Evolutionary conservation across 2,888 invertebrate genomes (phyloP).

Genomic region (Platynereis dumerilii): DNA sequence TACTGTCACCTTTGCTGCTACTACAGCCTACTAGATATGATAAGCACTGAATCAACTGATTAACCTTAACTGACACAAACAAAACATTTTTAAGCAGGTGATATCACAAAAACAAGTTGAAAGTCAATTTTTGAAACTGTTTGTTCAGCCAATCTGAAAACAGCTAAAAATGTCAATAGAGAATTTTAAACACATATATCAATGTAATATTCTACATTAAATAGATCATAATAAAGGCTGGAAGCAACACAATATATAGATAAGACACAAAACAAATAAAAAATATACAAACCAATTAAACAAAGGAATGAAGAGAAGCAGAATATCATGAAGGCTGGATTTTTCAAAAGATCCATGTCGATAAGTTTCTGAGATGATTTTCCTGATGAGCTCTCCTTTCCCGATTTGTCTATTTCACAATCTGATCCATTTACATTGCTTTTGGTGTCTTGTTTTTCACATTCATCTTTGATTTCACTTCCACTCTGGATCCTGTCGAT

Average conservation of each 20-base stretch:
- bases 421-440: not conserved
- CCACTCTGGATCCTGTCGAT: constrained; percentile 66
- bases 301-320: constrained; percentile 33
- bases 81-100: too few species aligned
- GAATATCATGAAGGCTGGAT: constrained; percentile 28
- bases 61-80: too few species aligned
- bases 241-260: constrained; percentile 87
- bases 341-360: constrained; percentile 22
- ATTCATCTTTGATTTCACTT: constrained; percentile 7
- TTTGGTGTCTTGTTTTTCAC: constrained; percentile 6
- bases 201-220: too few species aligned
- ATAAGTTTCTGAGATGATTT: constrained; percentile 18
- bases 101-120: too few species aligned
- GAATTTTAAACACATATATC: too few species aligned
- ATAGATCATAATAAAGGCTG: constrained; percentile 71
- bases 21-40: too few species aligned
- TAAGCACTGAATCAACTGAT: too few species aligned
- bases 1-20: too few species aligned
- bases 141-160: too few species aligned
- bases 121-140: too few species aligned
- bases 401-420: too few species aligned
- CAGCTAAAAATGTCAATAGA: too few species aligned
- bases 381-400: not conserved
- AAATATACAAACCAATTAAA: constrained; percentile 25
- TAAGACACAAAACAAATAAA: constrained; percentile 71